Base-by-base conservation (phyloP, 2,797 vertebrate genomes). In the Manis pentadactyla region DNA sequence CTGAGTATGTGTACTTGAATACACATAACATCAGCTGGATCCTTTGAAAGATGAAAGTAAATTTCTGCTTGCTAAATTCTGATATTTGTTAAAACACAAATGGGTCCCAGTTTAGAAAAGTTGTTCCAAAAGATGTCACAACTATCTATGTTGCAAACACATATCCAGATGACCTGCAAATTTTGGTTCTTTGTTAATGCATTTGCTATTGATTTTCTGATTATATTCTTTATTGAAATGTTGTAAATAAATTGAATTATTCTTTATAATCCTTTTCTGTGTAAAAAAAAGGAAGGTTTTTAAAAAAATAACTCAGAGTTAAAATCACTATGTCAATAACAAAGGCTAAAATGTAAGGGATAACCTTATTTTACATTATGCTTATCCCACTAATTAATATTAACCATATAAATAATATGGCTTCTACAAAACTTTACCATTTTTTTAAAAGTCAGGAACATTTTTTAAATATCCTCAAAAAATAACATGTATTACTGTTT, bases 391-490 rank as follows among this genome's bases (percentile, higher is more conserved):
- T 74, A 66, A 12, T 94, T 97, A 64, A 71, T 97, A 71, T 77
- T 95, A 97, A 89, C 53, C 63, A 83, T 92, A 64, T 75, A 90
- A 77, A 81, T 11, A 81, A 57, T 71, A 42, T 92, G 49, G 37
- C 42, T 93, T 95, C 63, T 87, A n/a, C 18, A 55, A 42, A 79
- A 87, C 46, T 39, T 96, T 74, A 92, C 13, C 18, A 97, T 68
- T 95, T 77, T 95, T 85, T 94, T 82, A 18, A 96, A 97, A 97
- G 68, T 91, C 96, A 97, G 66, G 14, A 92, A 94, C 15, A 74
- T 83, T 89, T 63, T 1, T 49, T 95, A 93, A n/a, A 95, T 77
- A 85, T 87, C 94, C 94, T 93, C 4, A 78, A 97, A 87, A 94
- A 34, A 87, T 96, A 49, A 57, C 90, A 39, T 97, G 64, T 17